phyloP scores from a whole-genome alignment of 2,113 vertebrate genomes.

The Sitta europaea region DNA sequence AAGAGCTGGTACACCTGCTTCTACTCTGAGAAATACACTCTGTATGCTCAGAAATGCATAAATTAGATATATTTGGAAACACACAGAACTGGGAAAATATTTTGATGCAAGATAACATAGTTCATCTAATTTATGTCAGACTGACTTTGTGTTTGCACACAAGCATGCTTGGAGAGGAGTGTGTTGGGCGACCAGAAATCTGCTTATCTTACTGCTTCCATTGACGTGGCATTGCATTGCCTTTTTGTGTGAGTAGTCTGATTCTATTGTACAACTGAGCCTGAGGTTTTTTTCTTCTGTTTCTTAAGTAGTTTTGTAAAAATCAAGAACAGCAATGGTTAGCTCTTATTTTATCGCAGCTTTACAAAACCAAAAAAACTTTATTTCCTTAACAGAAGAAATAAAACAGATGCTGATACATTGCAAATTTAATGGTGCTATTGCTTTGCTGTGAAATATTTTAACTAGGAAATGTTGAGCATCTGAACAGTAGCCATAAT shows the following conservation, averaged over 20 bases:
- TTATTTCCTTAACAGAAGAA: neutral
- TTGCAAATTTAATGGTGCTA: neutral
- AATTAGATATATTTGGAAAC: neutral
- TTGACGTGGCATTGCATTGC: neutral
- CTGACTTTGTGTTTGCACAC: neutral
- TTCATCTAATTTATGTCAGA: neutral
- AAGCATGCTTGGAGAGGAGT: neutral
- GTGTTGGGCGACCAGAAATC: rapidly evolving
- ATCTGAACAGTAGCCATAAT: constrained; percentile 3
- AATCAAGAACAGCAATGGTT: neutral
- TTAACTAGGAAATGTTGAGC: neutral
- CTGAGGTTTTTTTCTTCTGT: neutral
- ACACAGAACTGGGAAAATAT: neutral
- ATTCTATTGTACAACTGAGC: neutral
- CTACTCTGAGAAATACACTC: neutral
- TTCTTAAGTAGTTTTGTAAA: neutral
- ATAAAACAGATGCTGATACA: neutral
- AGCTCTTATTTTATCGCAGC: neutral
- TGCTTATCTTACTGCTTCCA: neutral
- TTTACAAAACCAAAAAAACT: neutral
- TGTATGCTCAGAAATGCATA: neutral
- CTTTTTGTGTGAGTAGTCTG: neutral
- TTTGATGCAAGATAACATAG: neutral
- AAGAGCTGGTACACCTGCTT: neutral
- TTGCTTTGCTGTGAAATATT: neutral